These are phyloP conservation scores for Phoronis australis DNA, from an alignment of 2,888 invertebrate species.

Conservation along the genomic window DNA sequence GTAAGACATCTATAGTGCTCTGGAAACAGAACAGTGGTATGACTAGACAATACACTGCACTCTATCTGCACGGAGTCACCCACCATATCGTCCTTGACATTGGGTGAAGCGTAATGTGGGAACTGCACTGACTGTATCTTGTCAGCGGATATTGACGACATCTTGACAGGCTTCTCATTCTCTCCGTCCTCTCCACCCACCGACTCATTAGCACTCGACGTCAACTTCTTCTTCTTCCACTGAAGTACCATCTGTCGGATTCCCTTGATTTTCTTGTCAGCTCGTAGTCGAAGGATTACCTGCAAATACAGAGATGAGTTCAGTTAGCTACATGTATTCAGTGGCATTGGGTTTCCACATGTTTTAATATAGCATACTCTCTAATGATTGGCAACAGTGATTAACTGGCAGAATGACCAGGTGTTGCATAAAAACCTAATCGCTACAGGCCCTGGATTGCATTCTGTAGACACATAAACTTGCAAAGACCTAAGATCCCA, in stretches of 20 bases:
- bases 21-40: too few species aligned
- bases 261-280: constrained; percentile 26
- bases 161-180: constrained; percentile 17
- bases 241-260: constrained; percentile 29
- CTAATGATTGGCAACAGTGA: too few species aligned
- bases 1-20: too few species aligned
- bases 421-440: too few species aligned
- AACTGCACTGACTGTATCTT: constrained; percentile 32
- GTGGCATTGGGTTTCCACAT: too few species aligned
- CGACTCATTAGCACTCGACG: constrained; percentile 13
- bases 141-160: constrained; percentile 16
- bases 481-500: too few species aligned
- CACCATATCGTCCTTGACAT: constrained; percentile 48
- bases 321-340: not conserved
- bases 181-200: constrained; percentile 24
- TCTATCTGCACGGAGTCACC: too few species aligned
- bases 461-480: too few species aligned
- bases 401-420: too few species aligned
- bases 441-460: too few species aligned
- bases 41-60: too few species aligned
- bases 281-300: constrained; percentile 39
- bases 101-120: constrained; percentile 40
- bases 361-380: too few species aligned
- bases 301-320: constrained; percentile 10
- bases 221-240: constrained; percentile 30